Conservation (phyloP, 2,888 invertebrate species). For the Ethmia dodecea region DNA sequence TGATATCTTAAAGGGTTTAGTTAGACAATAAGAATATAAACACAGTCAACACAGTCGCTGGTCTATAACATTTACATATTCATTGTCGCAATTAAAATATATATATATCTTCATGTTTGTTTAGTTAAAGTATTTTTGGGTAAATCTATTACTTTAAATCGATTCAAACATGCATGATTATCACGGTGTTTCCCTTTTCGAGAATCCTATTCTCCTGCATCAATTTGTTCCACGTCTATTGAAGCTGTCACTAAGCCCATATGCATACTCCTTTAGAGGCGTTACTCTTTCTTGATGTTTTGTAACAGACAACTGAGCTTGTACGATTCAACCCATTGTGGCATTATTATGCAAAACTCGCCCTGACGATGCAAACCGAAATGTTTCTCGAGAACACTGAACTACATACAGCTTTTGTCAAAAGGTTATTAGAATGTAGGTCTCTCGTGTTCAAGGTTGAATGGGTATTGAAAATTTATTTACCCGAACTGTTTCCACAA, state of each 20-base stretch:
- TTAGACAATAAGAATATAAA: too few species aligned
- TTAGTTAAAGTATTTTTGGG: too few species aligned
- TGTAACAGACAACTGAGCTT: constrained; percentile 44
- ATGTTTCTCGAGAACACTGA: constrained; percentile 45
- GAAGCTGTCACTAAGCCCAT: not conserved
- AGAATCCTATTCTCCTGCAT: too few species aligned
- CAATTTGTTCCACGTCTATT: not conserved
- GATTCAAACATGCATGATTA: too few species aligned
- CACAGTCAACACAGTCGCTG: too few species aligned
- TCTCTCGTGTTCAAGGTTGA: constrained; percentile 53
- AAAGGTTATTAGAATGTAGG: constrained; percentile 71
- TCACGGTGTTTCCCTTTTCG: too few species aligned
- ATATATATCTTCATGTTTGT: too few species aligned
- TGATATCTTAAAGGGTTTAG: too few species aligned
- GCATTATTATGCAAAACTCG: constrained; percentile 69
- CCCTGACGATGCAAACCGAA: constrained; percentile 48
- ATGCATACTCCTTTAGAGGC: constrained; percentile 26
- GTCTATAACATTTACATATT: too few species aligned
- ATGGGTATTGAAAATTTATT: constrained; percentile 30
- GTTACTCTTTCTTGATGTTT: constrained; percentile 52
- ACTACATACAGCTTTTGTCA: constrained; percentile 48
- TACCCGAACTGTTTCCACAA: constrained; percentile 6
- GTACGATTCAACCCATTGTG: constrained; percentile 51
- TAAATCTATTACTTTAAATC: too few species aligned
- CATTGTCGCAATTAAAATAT: too few species aligned